Evolutionary conservation across 1,140 invertebrate genomes (phyloP), one percentile per base, ranked within the genome.

Genomic region (Stegodyphus mimosarum): DNA sequence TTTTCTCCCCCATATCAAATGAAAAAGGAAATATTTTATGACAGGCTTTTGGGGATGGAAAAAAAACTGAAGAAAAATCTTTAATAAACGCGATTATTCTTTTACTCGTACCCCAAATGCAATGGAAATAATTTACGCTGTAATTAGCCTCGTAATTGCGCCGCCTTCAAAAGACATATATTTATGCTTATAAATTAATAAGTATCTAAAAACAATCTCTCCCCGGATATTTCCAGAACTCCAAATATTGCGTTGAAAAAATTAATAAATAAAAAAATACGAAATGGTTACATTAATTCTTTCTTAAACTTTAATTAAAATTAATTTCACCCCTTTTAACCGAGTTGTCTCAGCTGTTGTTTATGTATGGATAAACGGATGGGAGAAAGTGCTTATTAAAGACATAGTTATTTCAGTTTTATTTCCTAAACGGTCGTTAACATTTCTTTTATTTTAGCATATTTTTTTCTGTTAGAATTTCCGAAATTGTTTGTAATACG

Each of bases 141-240:
- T 75, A 75, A 75, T 75, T 75, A 75, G 49, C 55, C 18, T 9
- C 7, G 17, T 33, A 75, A 75, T 75, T 75, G 49, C 55, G 13
- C 15, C 60, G 13, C 33, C 51, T 53, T 75, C 48, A 17, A 75
- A 75, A 18, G 55, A 17, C 17, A 60, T 15, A 18, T 75, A 75
- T 75, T 67, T 75, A 55, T 75, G 51, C 73, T 55, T 49, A 60
- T 75, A 60, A 75, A 60, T 75, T 75, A 60, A 75, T 75, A 75
- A 75, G 52, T 60, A 75, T 17, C 15, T 75, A 60, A 17, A 53
- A 75, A 75, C 13, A 73, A 73, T 73, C 7, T 73, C 33, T 33
- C 17, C 11, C 33, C 17, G 11, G 7, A 33, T 69, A 17, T n/a
- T 15, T n/a, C 17, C 66, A 69, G 17, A n/a, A 9, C 66, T 33